Percentiles rank a stretch among this genome's conserved stretches.
phyloP scores from a whole-genome alignment of 2,113 vertebrate species.

The Serilophus lunatus region DNA sequence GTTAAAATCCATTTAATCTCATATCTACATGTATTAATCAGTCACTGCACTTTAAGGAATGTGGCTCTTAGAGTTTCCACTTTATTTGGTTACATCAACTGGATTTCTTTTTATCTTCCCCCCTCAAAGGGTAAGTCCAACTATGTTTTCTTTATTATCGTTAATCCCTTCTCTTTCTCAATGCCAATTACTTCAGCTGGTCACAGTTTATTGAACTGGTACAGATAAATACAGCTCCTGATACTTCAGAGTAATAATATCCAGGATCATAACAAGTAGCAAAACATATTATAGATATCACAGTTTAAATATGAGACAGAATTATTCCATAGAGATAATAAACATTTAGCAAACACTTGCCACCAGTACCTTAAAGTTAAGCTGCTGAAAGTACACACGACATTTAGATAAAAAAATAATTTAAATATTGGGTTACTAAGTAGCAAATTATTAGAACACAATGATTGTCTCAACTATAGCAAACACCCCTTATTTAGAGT shows the following conservation, averaged over 20 bases:
- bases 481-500: neutral
- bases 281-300: neutral
- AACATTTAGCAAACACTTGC: neutral
- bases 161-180: neutral
- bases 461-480: neutral
- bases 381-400: neutral
- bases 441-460: neutral
- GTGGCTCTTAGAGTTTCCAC: neutral
- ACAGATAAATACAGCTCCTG: neutral
- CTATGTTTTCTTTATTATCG: constrained; percentile 27
- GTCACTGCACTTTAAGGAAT: neutral
- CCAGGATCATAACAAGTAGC: neutral
- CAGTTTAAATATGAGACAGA: neutral
- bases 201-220: constrained; percentile 16
- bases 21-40: neutral
- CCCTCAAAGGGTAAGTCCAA: neutral
- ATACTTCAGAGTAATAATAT: neutral
- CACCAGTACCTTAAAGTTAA: neutral
- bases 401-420: neutral
- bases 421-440: neutral
- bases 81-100: neutral
- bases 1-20: neutral
- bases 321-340: neutral
- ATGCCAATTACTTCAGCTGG: constrained; percentile 16
- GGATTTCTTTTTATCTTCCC: constrained; percentile 14